phyloP scores from a whole-genome alignment of 30 jellyfish, hydroid and myxozoan species.

The Sanderia malayensis region DNA sequence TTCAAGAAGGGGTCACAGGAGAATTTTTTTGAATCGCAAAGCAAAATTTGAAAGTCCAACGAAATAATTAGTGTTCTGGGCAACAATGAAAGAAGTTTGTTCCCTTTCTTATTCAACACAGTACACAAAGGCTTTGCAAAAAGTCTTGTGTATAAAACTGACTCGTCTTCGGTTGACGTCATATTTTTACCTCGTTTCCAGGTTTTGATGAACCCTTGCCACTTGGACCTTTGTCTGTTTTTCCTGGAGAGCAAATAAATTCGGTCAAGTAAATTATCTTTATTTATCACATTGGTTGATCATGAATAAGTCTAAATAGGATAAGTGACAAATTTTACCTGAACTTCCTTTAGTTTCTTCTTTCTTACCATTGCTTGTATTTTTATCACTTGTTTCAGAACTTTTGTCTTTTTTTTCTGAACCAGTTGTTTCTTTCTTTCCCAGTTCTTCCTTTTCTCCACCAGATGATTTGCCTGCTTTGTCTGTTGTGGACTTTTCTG shows the following conservation, averaged over 20 bases:
- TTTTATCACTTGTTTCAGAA: not conserved
- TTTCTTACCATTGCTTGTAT: not conserved
- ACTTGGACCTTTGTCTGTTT: slow-evolving; percentile 25
- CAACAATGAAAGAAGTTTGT: too few species aligned
- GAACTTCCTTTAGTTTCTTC: not conserved
- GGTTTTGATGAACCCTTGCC: slow-evolving; percentile 39
- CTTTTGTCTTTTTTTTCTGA: not conserved
- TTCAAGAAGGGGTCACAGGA: too few species aligned
- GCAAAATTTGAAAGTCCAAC: too few species aligned
- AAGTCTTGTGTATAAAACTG: too few species aligned
- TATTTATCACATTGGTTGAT: too few species aligned
- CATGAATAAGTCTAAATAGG: too few species aligned
- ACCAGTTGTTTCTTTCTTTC: not conserved
- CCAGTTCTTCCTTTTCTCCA: not conserved
- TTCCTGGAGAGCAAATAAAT: slow-evolving; percentile 10
- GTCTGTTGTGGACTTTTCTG: not conserved
- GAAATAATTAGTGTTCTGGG: too few species aligned
- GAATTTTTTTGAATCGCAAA: too few species aligned
- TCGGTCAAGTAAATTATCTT: not conserved
- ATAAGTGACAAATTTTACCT: not conserved
- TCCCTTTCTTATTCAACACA: too few species aligned
- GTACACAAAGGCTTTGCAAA: too few species aligned
- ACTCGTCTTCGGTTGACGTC: not conserved
- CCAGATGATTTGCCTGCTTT: slow-evolving; percentile 1
- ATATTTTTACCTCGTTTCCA: slow-evolving; percentile 45